Base-by-base conservation (phyloP, 2,797 vertebrate species). In the Sebastes wilsoni region DNA sequence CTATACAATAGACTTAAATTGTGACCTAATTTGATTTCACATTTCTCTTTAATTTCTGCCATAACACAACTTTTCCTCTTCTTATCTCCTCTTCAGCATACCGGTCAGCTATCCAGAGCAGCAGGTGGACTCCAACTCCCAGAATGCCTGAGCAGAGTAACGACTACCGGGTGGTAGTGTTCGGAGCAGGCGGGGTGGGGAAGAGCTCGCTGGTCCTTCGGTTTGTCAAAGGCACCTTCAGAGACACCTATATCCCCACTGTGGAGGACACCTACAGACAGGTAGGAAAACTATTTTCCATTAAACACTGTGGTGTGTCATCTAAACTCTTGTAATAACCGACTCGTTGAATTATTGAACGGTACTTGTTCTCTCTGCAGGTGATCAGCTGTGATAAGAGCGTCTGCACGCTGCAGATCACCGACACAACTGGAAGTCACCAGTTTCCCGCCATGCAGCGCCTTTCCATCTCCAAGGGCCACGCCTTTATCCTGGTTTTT, bases 321-420 rank as follows among this genome's bases (percentile, higher is more conserved):
- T n/a, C 28, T 11, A 13, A 36, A 12, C 20, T 16, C 18, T 3
- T 2, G 49, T 49, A 28, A 22, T 18, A 52, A 30, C 28, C 0
- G 9, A 71, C 16, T 7, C 20, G 28, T 22, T 66, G 10, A n/a
- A 4, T 77, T 5, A 64, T 54, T 74, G 65, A 81, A 60, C 28
- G 20, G 20, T 10, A 6, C 16, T 22, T 49, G 14, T 62, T 10
- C 2, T 62, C 67, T 76, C 80, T 79, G 72, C 97, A 98, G 95
- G 98, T 99, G 88, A 99, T 99, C 96, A 98, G 98, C 96, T 99
- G 98, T 0, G 98, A 99, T 92, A 99, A 98, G 93, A 99, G 97
- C 61, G 97, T 99, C 82, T 99, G 98, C 94, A 99, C 97, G 0
- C 95, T 99, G 85, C 97, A 99, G 95, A 99, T 99, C 96, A 99